These are phyloP conservation scores for Oscheius sp. DNA, from an alignment of 1,140 invertebrate genomes.

Conservation along the genomic window DNA sequence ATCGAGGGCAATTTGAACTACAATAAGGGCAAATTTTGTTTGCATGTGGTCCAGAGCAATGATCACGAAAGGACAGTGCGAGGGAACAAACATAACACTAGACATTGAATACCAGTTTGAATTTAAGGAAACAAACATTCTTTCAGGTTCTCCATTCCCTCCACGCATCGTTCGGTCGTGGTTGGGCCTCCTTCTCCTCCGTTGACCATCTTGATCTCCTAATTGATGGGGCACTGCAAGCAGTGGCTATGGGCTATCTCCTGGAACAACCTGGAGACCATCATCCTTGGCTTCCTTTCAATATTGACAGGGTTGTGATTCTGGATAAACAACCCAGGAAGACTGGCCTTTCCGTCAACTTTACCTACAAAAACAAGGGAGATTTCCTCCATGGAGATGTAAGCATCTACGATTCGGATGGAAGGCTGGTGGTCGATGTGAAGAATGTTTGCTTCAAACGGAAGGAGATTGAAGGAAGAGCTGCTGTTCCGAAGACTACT, in stretches of 20 bases:
- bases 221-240: conserved; percentile 20
- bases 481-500: background rate
- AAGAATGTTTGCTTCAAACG: background rate
- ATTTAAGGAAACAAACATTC: background rate
- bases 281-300: conserved; percentile 21
- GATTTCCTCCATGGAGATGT: conserved; percentile 16
- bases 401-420: conserved; percentile 5
- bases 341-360: background rate
- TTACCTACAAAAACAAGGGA: background rate
- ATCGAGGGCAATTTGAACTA: no score
- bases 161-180: background rate
- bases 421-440: background rate
- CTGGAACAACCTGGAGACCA: conserved; percentile 11
- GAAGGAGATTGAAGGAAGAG: conserved; percentile 2
- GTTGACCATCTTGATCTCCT: conserved; percentile 12
- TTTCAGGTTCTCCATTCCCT: conserved; percentile 16
- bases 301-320: background rate
- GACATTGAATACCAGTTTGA: no score
- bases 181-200: background rate
- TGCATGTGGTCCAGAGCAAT: no score
- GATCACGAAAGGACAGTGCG: no score
- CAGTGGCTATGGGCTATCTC: conserved; percentile 12
- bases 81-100: no score
- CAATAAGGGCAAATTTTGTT: no score
- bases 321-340: background rate